These are phyloP conservation scores for Hydrozoanthus gracilis DNA, from an alignment of 92 coral and sea anemone species.

Conservation along the genomic window DNA sequence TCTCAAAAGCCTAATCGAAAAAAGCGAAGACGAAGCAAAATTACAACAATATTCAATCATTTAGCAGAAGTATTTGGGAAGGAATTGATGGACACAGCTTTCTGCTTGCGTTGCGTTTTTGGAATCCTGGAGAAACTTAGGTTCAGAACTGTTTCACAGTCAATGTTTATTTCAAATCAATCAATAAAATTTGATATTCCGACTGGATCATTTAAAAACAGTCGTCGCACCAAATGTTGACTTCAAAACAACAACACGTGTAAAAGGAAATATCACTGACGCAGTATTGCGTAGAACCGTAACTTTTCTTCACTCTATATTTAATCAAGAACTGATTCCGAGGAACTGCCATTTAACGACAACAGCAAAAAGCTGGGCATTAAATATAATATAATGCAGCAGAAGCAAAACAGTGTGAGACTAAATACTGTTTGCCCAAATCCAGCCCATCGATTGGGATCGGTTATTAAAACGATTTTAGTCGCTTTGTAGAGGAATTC, in stretches of 20 bases:
- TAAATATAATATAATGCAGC: neutral
- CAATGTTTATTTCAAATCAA: too few relatives aligned
- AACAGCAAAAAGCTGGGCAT: neutral
- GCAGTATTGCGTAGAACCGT: neutral
- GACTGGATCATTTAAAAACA: neutral
- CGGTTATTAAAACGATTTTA: too few relatives aligned
- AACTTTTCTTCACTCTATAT: neutral
- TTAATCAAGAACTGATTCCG: neutral
- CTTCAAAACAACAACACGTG: conserved; percentile 35
- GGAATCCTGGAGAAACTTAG: neutral
- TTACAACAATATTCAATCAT: neutral
- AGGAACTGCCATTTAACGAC: neutral
- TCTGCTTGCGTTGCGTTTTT: neutral
- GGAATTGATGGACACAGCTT: neutral
- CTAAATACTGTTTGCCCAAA: neutral
- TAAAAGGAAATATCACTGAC: neutral
- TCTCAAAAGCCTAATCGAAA: neutral
- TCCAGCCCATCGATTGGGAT: neutral
- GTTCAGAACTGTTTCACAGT: too few relatives aligned
- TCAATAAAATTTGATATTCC: too few relatives aligned
- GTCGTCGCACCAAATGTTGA: neutral
- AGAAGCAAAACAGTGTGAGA: neutral
- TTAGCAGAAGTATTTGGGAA: neutral
- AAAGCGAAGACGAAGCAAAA: neutral
- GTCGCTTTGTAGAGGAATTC: neutral